A percentile compares a stretch with the other conserved stretches of the same genome.
phyloP scores from a whole-genome alignment of 2,113 vertebrate genomes.

The Poeciliopsis turrubarensis region DNA sequence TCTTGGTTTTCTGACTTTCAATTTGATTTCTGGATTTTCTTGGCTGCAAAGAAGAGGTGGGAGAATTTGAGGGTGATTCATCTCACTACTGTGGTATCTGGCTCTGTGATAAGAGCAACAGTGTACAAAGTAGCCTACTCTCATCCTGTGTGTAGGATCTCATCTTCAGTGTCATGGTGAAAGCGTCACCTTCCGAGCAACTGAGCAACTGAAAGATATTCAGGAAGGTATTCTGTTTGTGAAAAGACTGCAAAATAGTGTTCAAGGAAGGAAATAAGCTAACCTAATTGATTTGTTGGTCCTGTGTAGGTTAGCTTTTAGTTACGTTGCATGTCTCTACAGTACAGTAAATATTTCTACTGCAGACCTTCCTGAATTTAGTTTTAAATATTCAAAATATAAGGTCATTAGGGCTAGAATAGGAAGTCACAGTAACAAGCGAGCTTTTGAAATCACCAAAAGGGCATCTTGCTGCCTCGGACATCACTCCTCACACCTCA shows the following conservation, averaged over 20 bases:
- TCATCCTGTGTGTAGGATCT: conserved; percentile 61
- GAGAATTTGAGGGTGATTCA: conserved; percentile 63
- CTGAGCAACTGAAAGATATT: conserved; percentile 21
- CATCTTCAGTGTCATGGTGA: conserved; percentile 41
- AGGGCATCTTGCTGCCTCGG: conserved; percentile 38
- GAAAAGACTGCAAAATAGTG: conserved; percentile 1
- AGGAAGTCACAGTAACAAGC: conserved; percentile 57
- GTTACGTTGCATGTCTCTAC: background rate
- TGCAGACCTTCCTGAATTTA: conserved; percentile 26
- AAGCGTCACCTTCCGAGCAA: conserved; percentile 26
- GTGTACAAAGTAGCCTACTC: conserved; percentile 52
- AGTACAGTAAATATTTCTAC: conserved; percentile 12
- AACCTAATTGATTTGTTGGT: background rate
- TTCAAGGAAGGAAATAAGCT: background rate
- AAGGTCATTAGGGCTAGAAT: conserved; percentile 50
- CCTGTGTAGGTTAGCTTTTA: conserved; percentile 11
- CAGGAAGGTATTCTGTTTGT: conserved; percentile 6
- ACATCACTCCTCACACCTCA: conserved; percentile 52
- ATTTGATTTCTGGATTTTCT: conserved; percentile 44
- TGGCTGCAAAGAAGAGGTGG: conserved; percentile 55
- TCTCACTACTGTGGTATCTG: conserved; percentile 62
- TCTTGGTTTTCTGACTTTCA: conserved; percentile 31
- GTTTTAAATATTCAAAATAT: conserved; percentile 45
- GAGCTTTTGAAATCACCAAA: conserved; percentile 46
- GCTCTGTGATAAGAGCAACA: conserved; percentile 45